Evolutionary conservation across 2,113 vertebrate species (phyloP).

Genomic region (Phrynosoma platyrhinos): DNA sequence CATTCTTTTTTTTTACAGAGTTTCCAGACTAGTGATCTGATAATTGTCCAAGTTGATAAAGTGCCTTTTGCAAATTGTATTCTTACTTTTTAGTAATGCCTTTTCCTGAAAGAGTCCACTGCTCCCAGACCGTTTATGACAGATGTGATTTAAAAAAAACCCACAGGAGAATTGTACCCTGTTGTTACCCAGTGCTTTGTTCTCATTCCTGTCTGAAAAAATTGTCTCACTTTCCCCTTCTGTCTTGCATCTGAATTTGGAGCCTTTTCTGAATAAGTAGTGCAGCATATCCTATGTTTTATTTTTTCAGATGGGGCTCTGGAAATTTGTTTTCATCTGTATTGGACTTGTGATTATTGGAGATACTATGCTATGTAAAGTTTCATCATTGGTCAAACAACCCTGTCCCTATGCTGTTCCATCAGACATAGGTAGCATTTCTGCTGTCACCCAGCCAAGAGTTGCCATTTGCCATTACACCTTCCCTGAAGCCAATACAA

Average conservation of each 20-base stretch:
- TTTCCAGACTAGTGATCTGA: background rate
- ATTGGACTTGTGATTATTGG: background rate
- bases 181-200: background rate
- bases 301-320: background rate
- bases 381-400: background rate
- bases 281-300: too few species aligned
- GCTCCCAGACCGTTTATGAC: background rate
- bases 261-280: background rate
- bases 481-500: background rate
- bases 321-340: background rate
- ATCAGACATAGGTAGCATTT: background rate
- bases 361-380: background rate
- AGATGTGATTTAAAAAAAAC: background rate
- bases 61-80: conserved; percentile 20
- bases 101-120: background rate
- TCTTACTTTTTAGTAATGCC: background rate
- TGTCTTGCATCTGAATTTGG: background rate
- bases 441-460: background rate
- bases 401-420: background rate
- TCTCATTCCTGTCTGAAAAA: background rate
- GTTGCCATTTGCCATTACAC: background rate
- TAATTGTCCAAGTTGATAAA: background rate
- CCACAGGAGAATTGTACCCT: background rate
- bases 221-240: background rate
- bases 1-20: background rate